Evolutionary conservation across 2,797 vertebrate species (phyloP).

Genomic region (Tachyglossus aculeatus): DNA sequence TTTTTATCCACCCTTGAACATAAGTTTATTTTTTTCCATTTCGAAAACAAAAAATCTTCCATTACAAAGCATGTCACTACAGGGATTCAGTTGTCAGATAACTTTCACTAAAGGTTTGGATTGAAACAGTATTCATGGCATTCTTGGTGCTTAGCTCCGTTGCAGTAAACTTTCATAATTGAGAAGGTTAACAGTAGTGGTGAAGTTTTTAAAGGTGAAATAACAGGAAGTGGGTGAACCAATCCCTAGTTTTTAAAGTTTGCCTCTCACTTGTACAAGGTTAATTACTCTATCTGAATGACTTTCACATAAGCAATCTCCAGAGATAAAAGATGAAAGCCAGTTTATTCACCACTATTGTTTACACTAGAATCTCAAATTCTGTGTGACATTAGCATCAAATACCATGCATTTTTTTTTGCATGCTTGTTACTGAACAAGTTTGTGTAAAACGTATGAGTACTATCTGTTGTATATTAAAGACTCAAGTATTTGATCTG

Average conservation of each 20-base stretch:
- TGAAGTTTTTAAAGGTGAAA: slow-evolving; percentile 45
- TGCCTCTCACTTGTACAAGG: neutral
- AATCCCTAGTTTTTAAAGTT: neutral
- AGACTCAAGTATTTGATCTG: slow-evolving; percentile 35
- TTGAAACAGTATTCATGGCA: slow-evolving; percentile 12
- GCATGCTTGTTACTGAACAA: slow-evolving; percentile 49
- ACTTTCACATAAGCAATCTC: neutral
- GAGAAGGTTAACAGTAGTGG: slow-evolving; percentile 68
- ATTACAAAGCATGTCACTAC: slow-evolving; percentile 53
- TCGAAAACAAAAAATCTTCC: no score
- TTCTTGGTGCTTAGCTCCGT: slow-evolving; percentile 18
- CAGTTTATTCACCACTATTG: slow-evolving; percentile 60
- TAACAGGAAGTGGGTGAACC: neutral
- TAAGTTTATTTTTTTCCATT: slow-evolving; percentile 58
- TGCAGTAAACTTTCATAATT: slow-evolving; percentile 49
- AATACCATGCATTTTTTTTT: slow-evolving; percentile 14
- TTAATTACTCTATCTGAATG: neutral
- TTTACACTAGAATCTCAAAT: slow-evolving; percentile 61
- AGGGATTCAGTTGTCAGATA: slow-evolving; percentile 31
- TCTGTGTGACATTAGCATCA: neutral
- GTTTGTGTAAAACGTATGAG: slow-evolving; percentile 1
- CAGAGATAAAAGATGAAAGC: no score
- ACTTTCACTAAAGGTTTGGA: slow-evolving; percentile 17
- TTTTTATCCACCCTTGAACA: slow-evolving; percentile 52
- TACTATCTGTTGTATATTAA: slow-evolving; percentile 37